Base-by-base conservation (phyloP, 2,797 vertebrate genomes). In the Mus spretus region DNA sequence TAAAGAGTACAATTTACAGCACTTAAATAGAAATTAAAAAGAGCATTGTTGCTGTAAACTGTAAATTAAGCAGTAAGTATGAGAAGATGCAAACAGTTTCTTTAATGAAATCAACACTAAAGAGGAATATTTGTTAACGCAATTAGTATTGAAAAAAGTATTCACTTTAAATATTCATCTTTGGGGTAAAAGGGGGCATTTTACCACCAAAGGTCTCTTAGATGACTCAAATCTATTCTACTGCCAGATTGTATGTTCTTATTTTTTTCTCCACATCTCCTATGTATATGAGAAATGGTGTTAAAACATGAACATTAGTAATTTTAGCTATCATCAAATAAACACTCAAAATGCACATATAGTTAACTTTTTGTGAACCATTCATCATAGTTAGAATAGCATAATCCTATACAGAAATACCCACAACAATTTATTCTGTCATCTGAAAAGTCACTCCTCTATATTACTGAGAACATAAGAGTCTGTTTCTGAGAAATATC, bases 11-110 rank as follows among this genome's bases (percentile, higher is more conserved):
- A 91, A 94, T 96, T 97, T 96, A 95, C 19, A 92, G 53, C 44
- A 95, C 50, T 95, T 97, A 96, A 87, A 57, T 83, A 37, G 83
- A 96, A 95, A 92, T 93, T 86, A 91, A 97, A 83, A 65, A 95
- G 83, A 87, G 24, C 13, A 84, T 78, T 97, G 53, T 83, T 94
- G 79, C 37, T 88, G 2, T 78, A 94, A 95, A 93, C 59, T 80
- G 26, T 57, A 98, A 96, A 96, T 88, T 97, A 94, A 75, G 26
- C 81, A 94, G 84, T 89, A 93, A 93, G 90, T 57, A 65, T 79
- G 59, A 85, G 75, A 95, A 90, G 20, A n/a, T 5, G 31, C 65
- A 93, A 88, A 57, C 50, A 63, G 31, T 92, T 92, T 97, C 93
- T 90, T 88, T 94, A 88, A 96, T 86, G 59, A 92, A 94, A 94